Base-by-base conservation (phyloP, 2,888 invertebrate species). In the Ochlodes sylvanus region DNA sequence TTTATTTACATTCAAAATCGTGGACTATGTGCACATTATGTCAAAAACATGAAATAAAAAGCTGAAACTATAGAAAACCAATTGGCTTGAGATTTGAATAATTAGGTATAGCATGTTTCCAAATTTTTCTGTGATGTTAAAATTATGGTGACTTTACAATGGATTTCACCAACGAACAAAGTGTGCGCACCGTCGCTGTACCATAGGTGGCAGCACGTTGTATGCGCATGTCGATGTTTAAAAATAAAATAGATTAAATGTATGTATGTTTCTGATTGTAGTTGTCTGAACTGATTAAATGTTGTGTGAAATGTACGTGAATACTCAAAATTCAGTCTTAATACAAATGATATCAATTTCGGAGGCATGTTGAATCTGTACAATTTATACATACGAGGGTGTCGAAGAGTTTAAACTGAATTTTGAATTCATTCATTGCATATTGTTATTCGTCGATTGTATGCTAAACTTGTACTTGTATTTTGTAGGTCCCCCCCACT, bases 401-500 rank as follows among this genome's bases (percentile, higher is more conserved):
- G 17, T n/a, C 7, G 1, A 27, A 27, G 0, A 27, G 6, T 32
- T 54, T 54, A 4, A 7, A 21, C 55, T 55, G 32, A 55, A 55
- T 32, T 55, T 55, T 55, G 32, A 55, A 34, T 34, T 4, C n/a
- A 10, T 32, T 17, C 7, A 6, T 50, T 12, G 6, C n/a, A 10
- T 58, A 27, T 12, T 27, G 27, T 6, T 21, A 12, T 52, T 27
- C 3, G 14, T 9, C 19, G 9, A 60, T 44, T 44, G 44, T 44
- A 47, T 60, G 17, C 15, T 6, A 50, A 50, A 41, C 41, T 38
- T 50, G 12, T 38, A 41, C 38, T 32, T 3, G 27, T 61, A 19
- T 7, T 38, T 58, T 64, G 19, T 65, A 65, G 65, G 65, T 57
- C 50, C 38, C 10, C 50, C 64, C 64, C 44, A 57, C 21, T 41